Evolutionary conservation across 2,888 invertebrate genomes (phyloP).

Genomic region (Tryphoninae sp.): DNA sequence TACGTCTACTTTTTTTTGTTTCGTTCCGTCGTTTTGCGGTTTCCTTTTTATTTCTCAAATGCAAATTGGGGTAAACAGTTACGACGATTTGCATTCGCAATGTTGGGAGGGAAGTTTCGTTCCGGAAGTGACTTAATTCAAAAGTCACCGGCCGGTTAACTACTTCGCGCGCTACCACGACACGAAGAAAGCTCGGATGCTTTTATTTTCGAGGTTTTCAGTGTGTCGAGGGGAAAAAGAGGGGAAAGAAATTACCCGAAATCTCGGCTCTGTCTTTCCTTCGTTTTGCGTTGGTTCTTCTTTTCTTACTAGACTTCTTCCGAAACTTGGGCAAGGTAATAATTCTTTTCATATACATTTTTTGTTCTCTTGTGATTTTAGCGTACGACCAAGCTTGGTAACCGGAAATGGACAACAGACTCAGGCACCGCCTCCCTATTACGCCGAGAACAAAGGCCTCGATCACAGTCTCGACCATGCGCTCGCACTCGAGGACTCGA

Average conservation of each 20-base stretch:
- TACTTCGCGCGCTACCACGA: background rate
- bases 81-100: slow-evolving; percentile 33
- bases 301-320: slow-evolving; percentile 7
- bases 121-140: slow-evolving; percentile 10
- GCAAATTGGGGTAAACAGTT: slow-evolving; percentile 18
- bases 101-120: slow-evolving; percentile 13
- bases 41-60: slow-evolving; percentile 17
- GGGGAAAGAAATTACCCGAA: background rate
- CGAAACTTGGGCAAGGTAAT: slow-evolving; percentile 3
- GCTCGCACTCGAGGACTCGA: slow-evolving; percentile 91
- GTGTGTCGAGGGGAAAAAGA: no score
- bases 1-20: slow-evolving; percentile 22
- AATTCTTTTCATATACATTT: slow-evolving; percentile 7
- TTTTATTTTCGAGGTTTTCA: slow-evolving; percentile 24
- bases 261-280: background rate
- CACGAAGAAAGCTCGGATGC: background rate
- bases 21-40: background rate
- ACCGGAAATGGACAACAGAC: slow-evolving; percentile 87
- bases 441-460: slow-evolving; percentile 96
- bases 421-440: slow-evolving; percentile 94
- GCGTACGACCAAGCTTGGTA: slow-evolving; percentile 91
- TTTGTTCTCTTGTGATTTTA: slow-evolving; percentile 66
- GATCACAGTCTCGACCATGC: slow-evolving; percentile 94
- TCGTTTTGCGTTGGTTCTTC: background rate
- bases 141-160: background rate